Conservation (phyloP, 2,113 vertebrate species). For the Arvicanthis niloticus region DNA sequence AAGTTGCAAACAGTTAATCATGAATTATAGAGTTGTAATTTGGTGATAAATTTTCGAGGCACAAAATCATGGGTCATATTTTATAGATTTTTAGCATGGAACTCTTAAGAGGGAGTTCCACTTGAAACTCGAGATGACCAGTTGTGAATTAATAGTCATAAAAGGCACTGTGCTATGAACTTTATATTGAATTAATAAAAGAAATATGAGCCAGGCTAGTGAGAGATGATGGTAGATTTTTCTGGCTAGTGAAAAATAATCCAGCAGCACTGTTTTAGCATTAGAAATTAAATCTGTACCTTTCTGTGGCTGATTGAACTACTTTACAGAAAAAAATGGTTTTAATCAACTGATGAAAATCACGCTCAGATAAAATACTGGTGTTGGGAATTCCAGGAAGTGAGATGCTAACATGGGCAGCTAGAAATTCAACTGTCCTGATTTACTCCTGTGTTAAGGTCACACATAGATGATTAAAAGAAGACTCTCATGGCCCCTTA, state of each 20-base stretch:
- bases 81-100: slow-evolving; percentile 64
- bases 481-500: not conserved
- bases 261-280: not conserved
- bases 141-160: slow-evolving; percentile 63
- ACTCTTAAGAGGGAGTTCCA: slow-evolving; percentile 49
- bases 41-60: slow-evolving; percentile 37
- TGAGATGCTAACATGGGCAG: not conserved
- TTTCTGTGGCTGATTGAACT: slow-evolving; percentile 7
- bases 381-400: not conserved
- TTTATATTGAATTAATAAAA: slow-evolving; percentile 63
- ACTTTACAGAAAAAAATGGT: not conserved
- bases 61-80: slow-evolving; percentile 33
- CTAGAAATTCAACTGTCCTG: not conserved
- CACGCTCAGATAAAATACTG: not conserved
- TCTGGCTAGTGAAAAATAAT: slow-evolving; percentile 5
- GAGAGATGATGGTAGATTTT: slow-evolving; percentile 3
- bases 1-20: slow-evolving; percentile 7
- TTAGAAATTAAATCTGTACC: not conserved
- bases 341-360: slow-evolving; percentile 36
- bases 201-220: slow-evolving; percentile 28
- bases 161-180: slow-evolving; percentile 67
- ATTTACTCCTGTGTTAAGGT: not conserved
- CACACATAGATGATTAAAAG: not conserved
- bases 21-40: slow-evolving; percentile 62
- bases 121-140: slow-evolving; percentile 61